phyloP scores from a whole-genome alignment of 2,888 invertebrate species.

The Melanostoma scalare region DNA sequence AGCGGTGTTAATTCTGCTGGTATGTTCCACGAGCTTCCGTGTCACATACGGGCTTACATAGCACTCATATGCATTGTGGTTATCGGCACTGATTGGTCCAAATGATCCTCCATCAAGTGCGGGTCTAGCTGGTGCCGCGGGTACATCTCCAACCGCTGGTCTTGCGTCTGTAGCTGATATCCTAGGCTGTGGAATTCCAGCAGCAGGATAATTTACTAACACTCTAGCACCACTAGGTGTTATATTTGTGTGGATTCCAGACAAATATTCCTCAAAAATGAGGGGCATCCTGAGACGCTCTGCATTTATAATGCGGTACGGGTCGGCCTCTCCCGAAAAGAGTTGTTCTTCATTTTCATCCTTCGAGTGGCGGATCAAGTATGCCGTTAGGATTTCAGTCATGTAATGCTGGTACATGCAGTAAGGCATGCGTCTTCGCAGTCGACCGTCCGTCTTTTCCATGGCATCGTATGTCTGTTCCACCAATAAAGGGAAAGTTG shows the following conservation, averaged over 20 bases:
- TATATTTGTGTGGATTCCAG: neutral
- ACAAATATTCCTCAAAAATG: neutral
- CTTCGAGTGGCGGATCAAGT: neutral
- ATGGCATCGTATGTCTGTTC: slow-evolving; percentile 5
- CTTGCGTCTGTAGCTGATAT: neutral
- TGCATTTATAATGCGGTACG: neutral
- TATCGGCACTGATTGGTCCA: too few species aligned
- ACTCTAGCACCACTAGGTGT: neutral
- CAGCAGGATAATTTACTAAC: neutral
- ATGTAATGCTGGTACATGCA: slow-evolving; percentile 13
- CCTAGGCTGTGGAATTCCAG: neutral
- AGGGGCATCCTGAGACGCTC: neutral
- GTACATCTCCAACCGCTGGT: neutral
- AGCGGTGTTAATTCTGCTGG: too few species aligned
- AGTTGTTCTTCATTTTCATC: slow-evolving; percentile 5
- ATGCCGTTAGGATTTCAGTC: neutral
- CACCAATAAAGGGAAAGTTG: neutral
- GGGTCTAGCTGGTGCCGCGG: neutral
- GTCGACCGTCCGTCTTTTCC: slow-evolving; percentile 8
- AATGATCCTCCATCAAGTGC: too few species aligned
- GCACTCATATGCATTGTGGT: too few species aligned
- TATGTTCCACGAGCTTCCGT: too few species aligned
- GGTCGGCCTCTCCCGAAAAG: neutral
- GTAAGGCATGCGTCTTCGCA: neutral
- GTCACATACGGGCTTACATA: too few species aligned